Percentiles rank a stretch among this genome's conserved stretches.
These are phyloP conservation scores for Melanotaenia pygmaea DNA, from an alignment of 2,797 vertebrate genomes.

Conservation along the genomic window DNA sequence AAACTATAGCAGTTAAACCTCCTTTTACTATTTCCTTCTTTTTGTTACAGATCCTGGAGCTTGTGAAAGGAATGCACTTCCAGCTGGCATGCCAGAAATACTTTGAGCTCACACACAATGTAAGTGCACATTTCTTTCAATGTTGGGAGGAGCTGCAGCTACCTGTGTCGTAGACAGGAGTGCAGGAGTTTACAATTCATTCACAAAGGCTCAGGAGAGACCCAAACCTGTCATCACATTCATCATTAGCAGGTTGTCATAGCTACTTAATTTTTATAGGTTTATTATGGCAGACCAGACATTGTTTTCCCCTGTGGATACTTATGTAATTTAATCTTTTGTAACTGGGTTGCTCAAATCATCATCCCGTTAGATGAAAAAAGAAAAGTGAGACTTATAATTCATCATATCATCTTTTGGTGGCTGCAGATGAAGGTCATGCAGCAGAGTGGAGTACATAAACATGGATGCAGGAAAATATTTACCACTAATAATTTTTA, in stretches of 20 bases:
- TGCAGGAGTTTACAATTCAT: slow-evolving; percentile 38
- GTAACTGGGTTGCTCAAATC: slow-evolving; percentile 57
- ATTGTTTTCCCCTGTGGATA: slow-evolving; percentile 60
- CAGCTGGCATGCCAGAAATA: slow-evolving; percentile 99
- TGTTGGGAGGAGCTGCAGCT: slow-evolving; percentile 32
- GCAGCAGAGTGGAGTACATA: slow-evolving; percentile 18
- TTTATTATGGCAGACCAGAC: slow-evolving; percentile 69
- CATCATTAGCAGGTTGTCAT: slow-evolving; percentile 72
- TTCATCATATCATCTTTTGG: slow-evolving; percentile 1
- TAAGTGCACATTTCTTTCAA: slow-evolving; percentile 83
- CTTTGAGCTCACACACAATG: slow-evolving; percentile 95
- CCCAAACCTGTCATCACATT: slow-evolving; percentile 61
- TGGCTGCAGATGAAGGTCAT: slow-evolving; percentile 5
- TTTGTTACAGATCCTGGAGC: slow-evolving; percentile 89
- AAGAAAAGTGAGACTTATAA: slow-evolving; percentile 9
- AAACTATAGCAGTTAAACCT: not conserved
- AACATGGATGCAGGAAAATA: not conserved
- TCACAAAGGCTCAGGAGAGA: slow-evolving; percentile 42
- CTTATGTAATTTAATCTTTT: slow-evolving; percentile 67
- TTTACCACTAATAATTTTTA: slow-evolving; percentile 2
- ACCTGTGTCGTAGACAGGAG: slow-evolving; percentile 31
- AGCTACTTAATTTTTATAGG: slow-evolving; percentile 65
- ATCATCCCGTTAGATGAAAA: slow-evolving; percentile 50
- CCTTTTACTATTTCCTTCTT: slow-evolving; percentile 5
- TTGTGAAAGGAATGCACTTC: slow-evolving; percentile 97